These are phyloP conservation scores for Bryconaethiops microstoma DNA, from an alignment of 2,797 vertebrate genomes.

Conservation along the genomic window DNA sequence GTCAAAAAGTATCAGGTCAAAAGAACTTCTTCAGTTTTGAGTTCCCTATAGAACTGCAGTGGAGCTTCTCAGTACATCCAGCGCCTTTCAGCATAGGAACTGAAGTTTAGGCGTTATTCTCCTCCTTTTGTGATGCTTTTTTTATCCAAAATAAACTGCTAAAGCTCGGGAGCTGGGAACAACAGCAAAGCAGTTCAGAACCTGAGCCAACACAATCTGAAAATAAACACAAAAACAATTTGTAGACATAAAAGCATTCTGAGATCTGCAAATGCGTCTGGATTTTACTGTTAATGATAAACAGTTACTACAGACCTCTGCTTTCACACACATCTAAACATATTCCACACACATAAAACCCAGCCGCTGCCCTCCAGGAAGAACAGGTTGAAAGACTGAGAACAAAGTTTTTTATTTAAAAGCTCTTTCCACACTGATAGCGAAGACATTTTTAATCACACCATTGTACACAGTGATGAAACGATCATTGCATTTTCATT, in stretches of 20 bases:
- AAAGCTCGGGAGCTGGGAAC: background rate
- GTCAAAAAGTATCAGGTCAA: background rate
- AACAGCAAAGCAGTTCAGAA: background rate
- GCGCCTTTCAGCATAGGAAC: background rate
- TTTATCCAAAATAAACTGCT: background rate
- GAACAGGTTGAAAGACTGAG: background rate
- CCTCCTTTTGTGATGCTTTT: background rate
- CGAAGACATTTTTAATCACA: background rate
- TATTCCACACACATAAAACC: background rate
- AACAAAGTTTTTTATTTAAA: background rate
- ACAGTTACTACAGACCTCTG: background rate
- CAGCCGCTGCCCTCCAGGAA: background rate
- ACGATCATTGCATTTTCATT: background rate
- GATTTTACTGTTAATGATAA: background rate
- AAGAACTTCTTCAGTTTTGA: background rate
- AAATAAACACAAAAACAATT: too few species aligned
- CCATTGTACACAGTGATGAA: background rate
- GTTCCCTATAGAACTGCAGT: background rate
- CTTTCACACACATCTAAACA: background rate
- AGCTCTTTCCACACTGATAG: background rate
- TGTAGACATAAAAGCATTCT: background rate
- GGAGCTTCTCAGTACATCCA: background rate
- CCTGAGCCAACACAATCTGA: background rate
- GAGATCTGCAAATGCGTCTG: too few species aligned
- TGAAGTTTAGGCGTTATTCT: background rate